phyloP scores from a whole-genome alignment of 2,797 vertebrate genomes.

The Zalophus californianus region DNA sequence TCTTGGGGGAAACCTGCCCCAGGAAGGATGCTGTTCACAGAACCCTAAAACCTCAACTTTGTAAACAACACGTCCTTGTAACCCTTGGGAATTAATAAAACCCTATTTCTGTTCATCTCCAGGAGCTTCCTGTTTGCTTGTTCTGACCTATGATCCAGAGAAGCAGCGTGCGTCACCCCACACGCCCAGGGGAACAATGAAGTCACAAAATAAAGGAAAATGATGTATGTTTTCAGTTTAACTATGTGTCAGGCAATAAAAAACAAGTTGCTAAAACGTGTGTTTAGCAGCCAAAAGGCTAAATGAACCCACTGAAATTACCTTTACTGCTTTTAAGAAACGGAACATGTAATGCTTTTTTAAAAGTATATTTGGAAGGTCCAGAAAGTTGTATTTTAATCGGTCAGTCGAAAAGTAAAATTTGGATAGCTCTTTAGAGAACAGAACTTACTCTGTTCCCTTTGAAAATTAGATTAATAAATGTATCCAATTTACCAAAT shows the following conservation, averaged over 20 bases:
- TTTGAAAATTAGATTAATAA: neutral
- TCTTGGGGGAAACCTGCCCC: neutral
- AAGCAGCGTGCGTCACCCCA: rapidly evolving
- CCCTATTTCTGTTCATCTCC: neutral
- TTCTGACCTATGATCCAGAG: rapidly evolving
- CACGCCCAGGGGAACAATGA: rapidly evolving
- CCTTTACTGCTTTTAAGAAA: neutral
- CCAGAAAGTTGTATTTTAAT: neutral
- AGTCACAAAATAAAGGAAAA: neutral
- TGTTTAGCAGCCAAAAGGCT: neutral
- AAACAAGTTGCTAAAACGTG: neutral
- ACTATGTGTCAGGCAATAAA: neutral
- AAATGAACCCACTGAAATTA: neutral
- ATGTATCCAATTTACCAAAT: neutral
- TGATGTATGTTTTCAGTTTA: neutral
- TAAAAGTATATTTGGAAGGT: neutral
- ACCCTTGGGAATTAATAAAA: neutral
- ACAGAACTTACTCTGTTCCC: neutral
- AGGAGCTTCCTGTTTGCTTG: neutral
- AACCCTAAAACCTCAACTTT: neutral
- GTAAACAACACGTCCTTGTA: neutral
- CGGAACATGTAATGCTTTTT: neutral
- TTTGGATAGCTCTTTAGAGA: neutral
- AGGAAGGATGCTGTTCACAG: neutral
- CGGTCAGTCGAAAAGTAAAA: neutral